phyloP scores from a whole-genome alignment of 2,797 vertebrate genomes.

The Myioborus melanocephalus region DNA sequence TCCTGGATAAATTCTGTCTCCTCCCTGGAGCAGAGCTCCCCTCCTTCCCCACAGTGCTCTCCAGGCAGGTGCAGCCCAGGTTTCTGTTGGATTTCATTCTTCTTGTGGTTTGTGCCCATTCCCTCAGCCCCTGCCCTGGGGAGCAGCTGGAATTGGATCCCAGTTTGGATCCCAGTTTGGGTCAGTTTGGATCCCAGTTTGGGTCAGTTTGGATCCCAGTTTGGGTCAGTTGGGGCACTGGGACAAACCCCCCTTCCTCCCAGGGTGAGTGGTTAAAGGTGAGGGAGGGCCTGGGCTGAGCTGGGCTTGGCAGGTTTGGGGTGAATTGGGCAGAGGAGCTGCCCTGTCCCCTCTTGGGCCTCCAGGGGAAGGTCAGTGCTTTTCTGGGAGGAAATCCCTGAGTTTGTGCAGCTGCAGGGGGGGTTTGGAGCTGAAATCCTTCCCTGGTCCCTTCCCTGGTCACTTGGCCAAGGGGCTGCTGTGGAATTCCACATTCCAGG shows the following conservation, averaged over 20 bases:
- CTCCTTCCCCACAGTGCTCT: neutral
- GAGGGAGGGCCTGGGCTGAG: neutral
- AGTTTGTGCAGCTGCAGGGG: neutral
- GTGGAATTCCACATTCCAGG: neutral
- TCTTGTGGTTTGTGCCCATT: accelerated
- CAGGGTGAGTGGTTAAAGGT: too few species aligned
- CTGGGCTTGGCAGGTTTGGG: neutral
- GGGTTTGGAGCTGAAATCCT: neutral
- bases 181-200: too few species aligned
- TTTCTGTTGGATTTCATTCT: neutral
- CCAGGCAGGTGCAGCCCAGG: accelerated
- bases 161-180: neutral
- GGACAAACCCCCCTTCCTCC: too few species aligned
- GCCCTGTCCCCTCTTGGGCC: neutral
- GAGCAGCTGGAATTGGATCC: neutral
- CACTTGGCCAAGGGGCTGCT: neutral
- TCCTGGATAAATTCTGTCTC: neutral
- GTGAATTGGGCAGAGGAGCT: neutral
- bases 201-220: too few species aligned
- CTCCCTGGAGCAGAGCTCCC: neutral
- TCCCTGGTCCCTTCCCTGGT: too few species aligned
- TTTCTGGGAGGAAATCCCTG: neutral
- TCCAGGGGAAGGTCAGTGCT: accelerated
- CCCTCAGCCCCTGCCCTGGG: neutral
- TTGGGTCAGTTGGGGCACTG: too few species aligned